phyloP scores from a whole-genome alignment of 2,888 invertebrate species.

The Drosophila nigricruria region DNA sequence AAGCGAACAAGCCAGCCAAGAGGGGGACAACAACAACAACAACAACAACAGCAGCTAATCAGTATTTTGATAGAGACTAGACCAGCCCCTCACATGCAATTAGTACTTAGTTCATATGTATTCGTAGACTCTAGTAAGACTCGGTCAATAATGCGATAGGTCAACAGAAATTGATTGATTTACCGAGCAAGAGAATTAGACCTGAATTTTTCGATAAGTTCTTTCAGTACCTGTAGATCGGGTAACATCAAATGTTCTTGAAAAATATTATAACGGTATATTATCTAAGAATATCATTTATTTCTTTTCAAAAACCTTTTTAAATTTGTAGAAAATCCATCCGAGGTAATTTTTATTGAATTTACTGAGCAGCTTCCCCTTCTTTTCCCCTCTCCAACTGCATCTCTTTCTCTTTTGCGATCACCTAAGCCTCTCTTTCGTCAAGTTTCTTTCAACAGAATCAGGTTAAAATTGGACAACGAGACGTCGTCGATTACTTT shows the following conservation, averaged over 20 bases:
- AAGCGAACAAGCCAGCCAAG: conserved; percentile 3
- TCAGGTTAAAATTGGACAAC: background rate
- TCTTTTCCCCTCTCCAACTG: too few species aligned
- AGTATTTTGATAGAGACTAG: conserved; percentile 13
- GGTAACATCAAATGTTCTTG: background rate
- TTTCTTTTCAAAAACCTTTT: too few species aligned
- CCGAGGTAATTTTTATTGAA: too few species aligned
- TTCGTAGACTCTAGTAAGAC: background rate
- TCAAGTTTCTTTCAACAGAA: background rate
- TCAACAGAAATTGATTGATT: background rate
- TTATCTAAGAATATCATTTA: background rate
- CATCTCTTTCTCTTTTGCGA: background rate
- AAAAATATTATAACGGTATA: background rate
- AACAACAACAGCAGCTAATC: conserved; percentile 2
- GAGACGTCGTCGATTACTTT: background rate
- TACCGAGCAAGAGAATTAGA: background rate
- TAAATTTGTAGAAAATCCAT: too few species aligned
- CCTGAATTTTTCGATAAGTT: background rate
- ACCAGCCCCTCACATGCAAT: conserved; percentile 21
- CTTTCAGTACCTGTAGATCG: background rate
- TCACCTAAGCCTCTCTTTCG: background rate
- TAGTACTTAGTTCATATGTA: background rate
- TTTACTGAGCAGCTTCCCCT: background rate
- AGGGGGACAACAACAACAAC: background rate
- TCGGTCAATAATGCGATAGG: background rate